Percentiles rank a stretch among this genome's conserved stretches.
These are phyloP conservation scores for Stomatorhinus ivindoensis DNA, from an alignment of 2,113 vertebrate species.

Conservation along the genomic window DNA sequence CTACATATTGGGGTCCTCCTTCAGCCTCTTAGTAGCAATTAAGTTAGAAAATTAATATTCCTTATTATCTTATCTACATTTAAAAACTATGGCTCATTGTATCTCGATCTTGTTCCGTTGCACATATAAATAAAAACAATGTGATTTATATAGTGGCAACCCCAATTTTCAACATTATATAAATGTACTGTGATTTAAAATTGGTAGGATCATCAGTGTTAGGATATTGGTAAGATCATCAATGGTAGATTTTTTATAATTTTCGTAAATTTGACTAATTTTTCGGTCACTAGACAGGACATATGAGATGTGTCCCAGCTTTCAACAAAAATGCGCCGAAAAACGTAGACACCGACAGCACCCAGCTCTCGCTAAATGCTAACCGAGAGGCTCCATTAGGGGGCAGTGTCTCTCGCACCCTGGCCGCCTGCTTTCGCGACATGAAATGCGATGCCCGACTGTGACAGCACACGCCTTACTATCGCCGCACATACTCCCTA, in stretches of 20 bases:
- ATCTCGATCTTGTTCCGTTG: neutral
- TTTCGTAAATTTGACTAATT: neutral
- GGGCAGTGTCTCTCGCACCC: conserved; percentile 44
- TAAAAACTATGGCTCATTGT: neutral
- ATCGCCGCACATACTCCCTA: conserved; percentile 32
- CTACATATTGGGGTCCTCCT: neutral
- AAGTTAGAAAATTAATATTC: neutral
- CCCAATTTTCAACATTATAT: neutral
- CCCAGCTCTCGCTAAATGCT: neutral
- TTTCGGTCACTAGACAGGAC: neutral
- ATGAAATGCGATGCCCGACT: conserved; percentile 57
- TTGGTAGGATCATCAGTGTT: neutral
- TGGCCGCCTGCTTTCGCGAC: conserved; percentile 11
- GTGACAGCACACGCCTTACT: conserved; percentile 41
- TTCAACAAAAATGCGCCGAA: neutral
- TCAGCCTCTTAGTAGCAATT: neutral
- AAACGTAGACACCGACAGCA: neutral
- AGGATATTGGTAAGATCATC: no score
- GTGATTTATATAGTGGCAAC: neutral
- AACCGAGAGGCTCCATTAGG: conserved; percentile 35
- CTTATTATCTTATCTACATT: neutral
- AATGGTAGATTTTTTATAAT: no score
- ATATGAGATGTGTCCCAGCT: neutral
- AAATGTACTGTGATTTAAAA: neutral
- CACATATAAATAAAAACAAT: neutral